Conservation (phyloP, 2,888 invertebrate species). For the Lasioglossum calceatum region DNA sequence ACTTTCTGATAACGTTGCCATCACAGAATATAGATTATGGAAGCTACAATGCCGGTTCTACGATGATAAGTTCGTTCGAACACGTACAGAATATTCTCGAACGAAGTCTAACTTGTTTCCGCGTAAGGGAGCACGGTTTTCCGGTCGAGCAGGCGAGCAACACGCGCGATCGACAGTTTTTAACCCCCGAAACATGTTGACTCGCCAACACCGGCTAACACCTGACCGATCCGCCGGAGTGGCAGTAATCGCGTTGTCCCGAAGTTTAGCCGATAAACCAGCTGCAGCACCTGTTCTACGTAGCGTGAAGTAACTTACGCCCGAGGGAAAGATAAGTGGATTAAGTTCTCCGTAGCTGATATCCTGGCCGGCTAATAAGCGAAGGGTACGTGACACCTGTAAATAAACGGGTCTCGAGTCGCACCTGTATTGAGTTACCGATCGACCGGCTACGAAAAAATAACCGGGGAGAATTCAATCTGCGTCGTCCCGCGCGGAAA, state of each 20-base stretch:
- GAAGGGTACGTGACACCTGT: constrained; percentile 60
- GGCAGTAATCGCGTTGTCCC: constrained; percentile 72
- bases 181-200: constrained; percentile 44
- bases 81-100: background rate
- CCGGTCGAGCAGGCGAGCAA: constrained; percentile 15
- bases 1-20: too few relatives aligned
- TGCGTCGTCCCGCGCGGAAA: background rate
- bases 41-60: too few relatives aligned
- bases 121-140: constrained; percentile 14
- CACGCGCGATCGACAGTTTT: constrained; percentile 42
- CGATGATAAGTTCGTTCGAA: background rate
- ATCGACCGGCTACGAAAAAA: constrained; percentile 18
- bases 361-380: constrained; percentile 65
- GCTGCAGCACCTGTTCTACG: constrained; percentile 70
- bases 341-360: constrained; percentile 70
- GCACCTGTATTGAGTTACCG: constrained; percentile 45
- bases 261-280: constrained; percentile 73
- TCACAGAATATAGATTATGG: too few relatives aligned
- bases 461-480: background rate
- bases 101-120: constrained; percentile 8
- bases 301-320: constrained; percentile 64
- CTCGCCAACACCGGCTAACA: constrained; percentile 45
- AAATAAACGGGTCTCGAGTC: constrained; percentile 46
- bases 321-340: constrained; percentile 71
- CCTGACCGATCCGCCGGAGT: constrained; percentile 52